Conservation (phyloP, 2,888 invertebrate species). For the Apomyelois bistriatella region DNA sequence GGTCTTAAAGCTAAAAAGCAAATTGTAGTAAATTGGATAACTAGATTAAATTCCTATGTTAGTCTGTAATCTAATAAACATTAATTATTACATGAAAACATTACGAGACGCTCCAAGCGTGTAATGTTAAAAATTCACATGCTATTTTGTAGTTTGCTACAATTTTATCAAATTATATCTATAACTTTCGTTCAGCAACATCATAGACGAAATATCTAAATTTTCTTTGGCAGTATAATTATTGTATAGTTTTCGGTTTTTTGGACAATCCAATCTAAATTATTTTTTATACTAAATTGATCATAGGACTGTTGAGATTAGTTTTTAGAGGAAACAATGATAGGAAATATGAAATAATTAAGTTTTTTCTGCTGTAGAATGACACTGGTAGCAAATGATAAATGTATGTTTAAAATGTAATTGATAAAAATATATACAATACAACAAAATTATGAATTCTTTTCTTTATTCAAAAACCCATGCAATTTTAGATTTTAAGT, state of each 20-base stretch:
- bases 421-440: constrained; percentile 63
- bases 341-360: constrained; percentile 37
- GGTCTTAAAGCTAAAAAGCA: constrained; percentile 27
- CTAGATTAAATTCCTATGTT: constrained; percentile 33
- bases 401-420: constrained; percentile 68
- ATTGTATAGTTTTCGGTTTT: neutral
- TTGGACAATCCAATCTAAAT: neutral
- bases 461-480: neutral
- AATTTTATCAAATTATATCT: too few relatives aligned
- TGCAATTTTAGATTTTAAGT: too few relatives aligned
- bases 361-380: constrained; percentile 63
- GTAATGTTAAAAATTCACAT: constrained; percentile 11
- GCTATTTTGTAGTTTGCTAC: constrained; percentile 1
- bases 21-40: constrained; percentile 27
- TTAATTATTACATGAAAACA: constrained; percentile 28
- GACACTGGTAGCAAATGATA: constrained; percentile 60
- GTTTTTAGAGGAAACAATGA: constrained; percentile 39
- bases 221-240: neutral
- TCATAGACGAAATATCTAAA: too few relatives aligned
- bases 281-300: neutral
- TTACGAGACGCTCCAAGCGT: constrained; percentile 10
- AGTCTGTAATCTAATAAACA: constrained; percentile 34
- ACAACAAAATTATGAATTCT: neutral
- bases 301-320: constrained; percentile 1
- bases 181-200: too few relatives aligned